phyloP scores from a whole-genome alignment of 2,797 vertebrate genomes.

The Oryzias dopingdopingensis region DNA sequence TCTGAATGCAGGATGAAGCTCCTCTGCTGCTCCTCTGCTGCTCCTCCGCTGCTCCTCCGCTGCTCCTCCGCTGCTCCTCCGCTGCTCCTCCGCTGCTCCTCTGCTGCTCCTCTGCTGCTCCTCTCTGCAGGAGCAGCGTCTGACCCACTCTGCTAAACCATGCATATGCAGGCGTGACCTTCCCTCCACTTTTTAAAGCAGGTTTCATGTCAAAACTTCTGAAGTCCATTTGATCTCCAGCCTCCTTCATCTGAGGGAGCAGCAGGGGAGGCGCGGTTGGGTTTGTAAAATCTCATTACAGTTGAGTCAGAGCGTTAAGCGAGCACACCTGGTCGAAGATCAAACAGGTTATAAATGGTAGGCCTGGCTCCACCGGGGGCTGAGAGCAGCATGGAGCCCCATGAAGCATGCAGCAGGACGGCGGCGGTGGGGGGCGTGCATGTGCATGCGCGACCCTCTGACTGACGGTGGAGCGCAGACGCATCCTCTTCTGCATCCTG shows the following conservation, averaged over 20 bases:
- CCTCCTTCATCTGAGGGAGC: conserved; percentile 21
- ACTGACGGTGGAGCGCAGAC: too few species aligned
- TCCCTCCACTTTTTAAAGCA: conserved; percentile 26
- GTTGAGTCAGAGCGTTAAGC: conserved; percentile 65
- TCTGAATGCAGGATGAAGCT: not conserved
- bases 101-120: conserved; percentile 32
- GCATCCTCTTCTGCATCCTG: too few species aligned
- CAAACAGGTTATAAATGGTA: conserved; percentile 67
- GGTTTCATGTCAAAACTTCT: not conserved
- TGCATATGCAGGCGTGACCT: conserved; percentile 34
- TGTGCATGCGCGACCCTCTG: too few species aligned
- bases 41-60: conserved; percentile 40
- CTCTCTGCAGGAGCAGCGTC: conserved; percentile 60
- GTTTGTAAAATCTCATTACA: conserved; percentile 55
- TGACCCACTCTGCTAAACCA: conserved; percentile 35
- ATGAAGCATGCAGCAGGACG: conserved; percentile 65
- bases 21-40: not conserved
- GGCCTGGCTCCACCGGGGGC: conserved; percentile 53
- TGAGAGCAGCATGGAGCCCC: conserved; percentile 46
- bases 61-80: conserved; percentile 42
- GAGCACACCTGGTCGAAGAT: conserved; percentile 69
- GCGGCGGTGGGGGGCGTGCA: conserved; percentile 40
- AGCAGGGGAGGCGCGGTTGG: conserved; percentile 18
- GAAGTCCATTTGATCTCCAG: conserved; percentile 14
- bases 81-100: too few species aligned